Percentiles rank a stretch among this genome's conserved stretches.
These are phyloP conservation scores for Sinocyclocheilus maitianheensis DNA, from an alignment of 2,113 vertebrate genomes.

Conservation along the genomic window DNA sequence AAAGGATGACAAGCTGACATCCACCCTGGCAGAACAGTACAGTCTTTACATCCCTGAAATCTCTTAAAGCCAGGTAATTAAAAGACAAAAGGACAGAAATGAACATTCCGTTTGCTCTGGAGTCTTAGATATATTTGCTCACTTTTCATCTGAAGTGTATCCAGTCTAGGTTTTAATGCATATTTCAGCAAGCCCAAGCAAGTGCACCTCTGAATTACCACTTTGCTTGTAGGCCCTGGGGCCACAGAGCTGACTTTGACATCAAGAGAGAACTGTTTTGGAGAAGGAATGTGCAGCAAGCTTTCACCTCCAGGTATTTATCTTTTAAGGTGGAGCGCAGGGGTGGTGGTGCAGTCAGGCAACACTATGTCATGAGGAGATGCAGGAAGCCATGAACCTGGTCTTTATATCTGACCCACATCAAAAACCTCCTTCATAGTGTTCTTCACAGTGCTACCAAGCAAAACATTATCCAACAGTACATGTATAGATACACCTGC, in stretches of 20 bases:
- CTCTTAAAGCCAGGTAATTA: conserved; percentile 53
- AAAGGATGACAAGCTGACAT: neutral
- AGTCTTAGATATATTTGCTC: conserved; percentile 66
- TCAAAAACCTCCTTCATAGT: neutral
- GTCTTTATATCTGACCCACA: conserved; percentile 38
- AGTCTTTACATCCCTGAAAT: conserved; percentile 31
- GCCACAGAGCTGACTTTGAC: conserved; percentile 91
- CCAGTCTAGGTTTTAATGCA: conserved; percentile 87
- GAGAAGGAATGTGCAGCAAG: conserved; percentile 94
- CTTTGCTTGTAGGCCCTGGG: conserved; percentile 83
- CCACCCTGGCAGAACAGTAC: conserved; percentile 8
- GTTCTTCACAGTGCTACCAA: no score
- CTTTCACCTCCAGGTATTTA: conserved; percentile 94
- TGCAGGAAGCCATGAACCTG: conserved; percentile 67
- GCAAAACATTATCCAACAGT: neutral
- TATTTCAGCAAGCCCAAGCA: conserved; percentile 96
- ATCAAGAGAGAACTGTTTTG: conserved; percentile 88
- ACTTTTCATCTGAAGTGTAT: conserved; percentile 73
- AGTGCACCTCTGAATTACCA: conserved; percentile 87
- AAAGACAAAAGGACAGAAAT: conserved; percentile 56
- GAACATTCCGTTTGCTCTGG: conserved; percentile 59
- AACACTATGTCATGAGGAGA: conserved; percentile 73
- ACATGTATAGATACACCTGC: neutral
- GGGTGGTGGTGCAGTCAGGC: conserved; percentile 65
- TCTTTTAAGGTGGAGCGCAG: conserved; percentile 76